Evolutionary conservation across 2,888 invertebrate genomes (phyloP), one percentile per base, ranked within the genome.

Genomic region (Eudasyphora cyanicolor): DNA sequence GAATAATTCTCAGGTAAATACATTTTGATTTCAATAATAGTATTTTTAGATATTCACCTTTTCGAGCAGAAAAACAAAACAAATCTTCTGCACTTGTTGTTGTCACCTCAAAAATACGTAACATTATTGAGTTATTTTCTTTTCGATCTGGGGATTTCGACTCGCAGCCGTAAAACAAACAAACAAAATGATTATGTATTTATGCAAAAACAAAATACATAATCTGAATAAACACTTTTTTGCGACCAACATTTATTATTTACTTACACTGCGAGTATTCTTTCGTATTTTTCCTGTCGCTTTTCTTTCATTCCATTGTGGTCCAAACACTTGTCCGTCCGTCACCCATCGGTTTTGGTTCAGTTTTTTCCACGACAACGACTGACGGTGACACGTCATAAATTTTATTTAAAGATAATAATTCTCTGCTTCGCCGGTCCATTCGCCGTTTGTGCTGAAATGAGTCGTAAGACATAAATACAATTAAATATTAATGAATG

Each of bases 311-410:
- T n/a, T n/a, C n/a, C n/a, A n/a, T n/a, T n/a, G n/a, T n/a, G n/a
- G n/a, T n/a, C n/a, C n/a, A n/a, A n/a, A n/a, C n/a, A n/a, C n/a
- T n/a, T n/a, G n/a, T n/a, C n/a, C n/a, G 32, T 51, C 19, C 51
- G 2, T 57, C 24, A 24, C 24, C 60, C 21, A 21, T 29, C 21
- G 14, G 60, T 60, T 27, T 27, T 19, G n/a, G 17, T 42, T 67
- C 35, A 4, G 45, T n/a, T 45, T n/a, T 45, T 45, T 45, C 12
- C 14, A 45, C n/a, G n/a, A n/a, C n/a, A n/a, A n/a, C n/a, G n/a
- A n/a, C n/a, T n/a, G n/a, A n/a, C 8, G 12, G 32, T 29, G 64
- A 64, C 76, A 79, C 80, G 74, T 83, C 83, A 83, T 80, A 42
- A 38, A 60, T 60, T 76, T 76, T 57, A 79, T 79, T 79, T 69